Evolutionary conservation across 2,797 vertebrate genomes (phyloP), one percentile per base, ranked within the genome.

Genomic region (Paratrypauchen microcephalus): DNA sequence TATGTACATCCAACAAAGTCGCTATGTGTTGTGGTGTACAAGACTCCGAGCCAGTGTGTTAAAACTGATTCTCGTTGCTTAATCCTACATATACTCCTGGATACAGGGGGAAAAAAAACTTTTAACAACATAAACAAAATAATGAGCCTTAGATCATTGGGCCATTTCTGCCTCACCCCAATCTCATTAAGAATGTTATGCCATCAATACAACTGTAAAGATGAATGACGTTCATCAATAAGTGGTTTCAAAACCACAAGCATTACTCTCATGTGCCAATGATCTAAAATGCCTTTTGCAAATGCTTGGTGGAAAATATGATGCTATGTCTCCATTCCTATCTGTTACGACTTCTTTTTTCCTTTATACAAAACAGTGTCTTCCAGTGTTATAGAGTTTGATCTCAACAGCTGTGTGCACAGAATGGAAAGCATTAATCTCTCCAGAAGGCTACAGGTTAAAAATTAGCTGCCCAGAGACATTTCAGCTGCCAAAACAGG

Each of bases 321-420:
- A 91, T 81, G 83, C 63, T 75, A 85, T 85, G 87, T 89, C 83
- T 89, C 80, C 82, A 85, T 88, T 89, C 82, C 87, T 88, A 85
- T 87, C 87, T 84, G 74, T 80, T 88, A 82, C 86, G 45, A 78
- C 83, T 85, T 85, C 23, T 77, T 88, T 89, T 88, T 88, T 21
- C 80, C 82, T 73, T 69, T 66, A 84, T 87, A 83, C 88, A 79
- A 87, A 86, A 89, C 56, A 7, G 65, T 70, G 71, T 16, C 9
- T 32, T 85, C 66, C 72, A 65, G 54, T 68, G 83, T 82, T 84
- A 73, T 73, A 74, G 73, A 70, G 77, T 69, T 79, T 82, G 61
- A 55, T 48, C 65, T 62, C 66, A 63, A 72, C 75, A 72, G 72
- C 64, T 78, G 21, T 50, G 32, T 69, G 74, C 62, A 69, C 72